Evolutionary conservation across 2,888 invertebrate genomes (phyloP).

Genomic region (Drepanosiphum platanoidis): DNA sequence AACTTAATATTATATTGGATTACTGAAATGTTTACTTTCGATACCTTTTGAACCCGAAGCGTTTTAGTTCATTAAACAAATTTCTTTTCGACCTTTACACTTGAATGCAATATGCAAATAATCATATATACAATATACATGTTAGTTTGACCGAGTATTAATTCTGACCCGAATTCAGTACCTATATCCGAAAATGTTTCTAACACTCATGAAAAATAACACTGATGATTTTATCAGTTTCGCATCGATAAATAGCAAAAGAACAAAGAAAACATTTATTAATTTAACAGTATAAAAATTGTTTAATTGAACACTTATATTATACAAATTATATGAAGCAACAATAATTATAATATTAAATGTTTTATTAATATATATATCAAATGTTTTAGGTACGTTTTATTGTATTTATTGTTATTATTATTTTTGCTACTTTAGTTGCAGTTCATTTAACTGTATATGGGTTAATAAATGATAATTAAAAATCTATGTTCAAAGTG

Average conservation of each 20-base stretch:
- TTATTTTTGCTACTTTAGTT: background rate
- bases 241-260: conserved; percentile 3
- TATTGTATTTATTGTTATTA: conserved; percentile 8
- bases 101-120: conserved; percentile 38
- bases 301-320: background rate
- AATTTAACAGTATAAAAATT: background rate
- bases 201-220: background rate
- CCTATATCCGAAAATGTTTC: conserved; percentile 33
- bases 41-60: conserved; percentile 4
- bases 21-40: background rate
- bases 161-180: conserved; percentile 32
- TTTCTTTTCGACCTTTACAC: conserved; percentile 40
- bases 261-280: background rate
- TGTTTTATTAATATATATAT: background rate
- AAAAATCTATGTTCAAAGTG: conserved; percentile 19
- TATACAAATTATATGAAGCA: background rate
- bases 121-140: conserved; percentile 37
- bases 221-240: conserved; percentile 3
- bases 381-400: background rate
- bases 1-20: no score
- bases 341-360: conserved; percentile 9
- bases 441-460: background rate
- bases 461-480: background rate
- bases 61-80: background rate
- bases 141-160: conserved; percentile 13